Base-by-base conservation (phyloP, 2,888 invertebrate species). In the Tetheella fluctuosa region DNA sequence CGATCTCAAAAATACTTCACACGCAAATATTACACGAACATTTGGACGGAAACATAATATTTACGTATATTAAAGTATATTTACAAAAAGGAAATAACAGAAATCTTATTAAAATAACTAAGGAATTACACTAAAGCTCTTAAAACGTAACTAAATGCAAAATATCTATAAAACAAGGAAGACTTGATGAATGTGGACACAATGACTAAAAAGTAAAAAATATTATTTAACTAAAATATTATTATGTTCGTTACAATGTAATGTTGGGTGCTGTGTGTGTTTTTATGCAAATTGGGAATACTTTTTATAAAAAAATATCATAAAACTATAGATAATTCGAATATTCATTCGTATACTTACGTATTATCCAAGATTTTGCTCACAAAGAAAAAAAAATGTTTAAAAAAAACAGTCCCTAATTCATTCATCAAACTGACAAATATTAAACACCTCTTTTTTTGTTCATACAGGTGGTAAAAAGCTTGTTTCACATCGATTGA, bases 141-240 rank as follows among this genome's bases (percentile, higher is more conserved):
- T 90, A 89, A 74, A 68, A 74, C 68, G 63, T 88, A 90, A 85
- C 89, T 92, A 92, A 91, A 92, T 92, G 91, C 91, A 90, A 85
- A 48, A 30, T 84, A 86, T 80, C 81, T 88, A 89, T 85, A 73
- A 86, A 87, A 55, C 34, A 84, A 87, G 91, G 90, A 91, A 90
- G 91, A 91, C 90, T 83, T 79, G 73, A 76, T 73, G 73, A 76
- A 83, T 77, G 70, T 79, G 80, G 79, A 81, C 79, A 80, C 68
- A 76, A 77, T 89, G 88, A 89, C 86, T 88, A 76, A 70, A 68
- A 64, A 70, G 20, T 23, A 34, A 55, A 55, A n/a, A 62, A 59
- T 65, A 77, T 73, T 65, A 65, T 69, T 75, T 76, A 74, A 71
- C 71, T 79, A 79, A 73, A 59, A 59, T 64, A 72, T 74, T 75